Conservation (phyloP, 2,113 vertebrate species). For the Strix uralensis region DNA sequence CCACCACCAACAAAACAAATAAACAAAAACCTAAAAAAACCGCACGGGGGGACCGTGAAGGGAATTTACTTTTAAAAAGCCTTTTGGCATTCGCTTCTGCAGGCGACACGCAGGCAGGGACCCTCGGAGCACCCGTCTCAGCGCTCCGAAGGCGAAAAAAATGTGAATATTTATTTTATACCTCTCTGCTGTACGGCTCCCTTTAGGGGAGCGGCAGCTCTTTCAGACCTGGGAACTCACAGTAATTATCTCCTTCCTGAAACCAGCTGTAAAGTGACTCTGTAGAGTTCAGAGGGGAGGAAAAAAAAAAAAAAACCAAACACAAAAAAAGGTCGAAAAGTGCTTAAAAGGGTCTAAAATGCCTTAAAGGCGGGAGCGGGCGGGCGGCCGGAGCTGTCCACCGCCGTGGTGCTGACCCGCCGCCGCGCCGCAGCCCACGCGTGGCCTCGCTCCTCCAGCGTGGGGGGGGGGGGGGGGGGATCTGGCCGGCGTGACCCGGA, state of each 20-base stretch:
- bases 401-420: slow-evolving; percentile 64
- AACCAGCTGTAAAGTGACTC: background rate
- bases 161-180: background rate
- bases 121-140: background rate
- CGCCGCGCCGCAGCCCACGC: background rate
- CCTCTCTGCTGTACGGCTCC: background rate
- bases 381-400: slow-evolving; percentile 65
- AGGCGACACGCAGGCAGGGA: background rate
- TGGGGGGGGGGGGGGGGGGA: accelerated
- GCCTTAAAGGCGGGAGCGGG: accelerated
- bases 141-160: background rate
- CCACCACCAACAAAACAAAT: too few relatives aligned
- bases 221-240: background rate
- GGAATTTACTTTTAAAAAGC: background rate
- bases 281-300: background rate
- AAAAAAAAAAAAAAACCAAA: too few relatives aligned
- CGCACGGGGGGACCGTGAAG: accelerated
- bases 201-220: background rate
- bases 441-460: background rate
- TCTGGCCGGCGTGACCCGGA: accelerated
- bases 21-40: background rate
- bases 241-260: background rate
- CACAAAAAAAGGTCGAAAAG: background rate
- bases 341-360: accelerated
- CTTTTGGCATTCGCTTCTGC: background rate